phyloP scores from a whole-genome alignment of 2,797 vertebrate species.

The Propithecus deckenii region DNA sequence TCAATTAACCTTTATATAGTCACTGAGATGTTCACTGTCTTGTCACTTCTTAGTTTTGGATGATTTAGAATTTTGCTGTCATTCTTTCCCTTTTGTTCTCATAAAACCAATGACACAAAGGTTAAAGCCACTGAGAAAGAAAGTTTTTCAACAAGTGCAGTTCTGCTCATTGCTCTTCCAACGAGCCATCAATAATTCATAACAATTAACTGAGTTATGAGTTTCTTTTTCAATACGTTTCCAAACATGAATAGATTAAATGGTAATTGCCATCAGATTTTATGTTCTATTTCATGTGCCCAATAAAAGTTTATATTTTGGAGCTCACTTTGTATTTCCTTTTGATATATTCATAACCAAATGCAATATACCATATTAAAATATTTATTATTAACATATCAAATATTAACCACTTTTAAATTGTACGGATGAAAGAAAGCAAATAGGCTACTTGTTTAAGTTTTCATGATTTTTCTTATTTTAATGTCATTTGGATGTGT shows the following conservation, averaged over 20 bases:
- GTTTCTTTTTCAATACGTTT: constrained; percentile 82
- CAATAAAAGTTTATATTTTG: constrained; percentile 86
- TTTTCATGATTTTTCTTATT: constrained; percentile 80
- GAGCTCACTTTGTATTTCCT: constrained; percentile 81
- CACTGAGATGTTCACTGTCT: constrained; percentile 49
- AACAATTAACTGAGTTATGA: constrained; percentile 83
- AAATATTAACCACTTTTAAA: constrained; percentile 86
- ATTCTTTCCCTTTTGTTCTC: constrained; percentile 71
- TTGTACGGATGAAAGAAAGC: constrained; percentile 82
- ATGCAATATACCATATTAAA: constrained; percentile 84
- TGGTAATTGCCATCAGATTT: constrained; percentile 85
- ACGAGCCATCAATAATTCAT: constrained; percentile 86
- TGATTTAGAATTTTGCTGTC: not conserved
- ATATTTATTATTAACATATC: constrained; percentile 86
- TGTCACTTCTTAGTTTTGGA: constrained; percentile 53
- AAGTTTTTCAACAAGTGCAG: constrained; percentile 70
- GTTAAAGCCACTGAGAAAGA: constrained; percentile 66
- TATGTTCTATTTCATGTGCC: constrained; percentile 85
- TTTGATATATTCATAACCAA: constrained; percentile 83
- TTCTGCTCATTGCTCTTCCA: constrained; percentile 76
- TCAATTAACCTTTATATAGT: constrained; percentile 64
- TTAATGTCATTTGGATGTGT: constrained; percentile 68
- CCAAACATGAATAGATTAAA: constrained; percentile 84
- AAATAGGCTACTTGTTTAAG: constrained; percentile 83
- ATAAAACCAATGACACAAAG: constrained; percentile 75